phyloP scores from a whole-genome alignment of 2,797 vertebrate genomes.

The Pitangus sulphuratus region DNA sequence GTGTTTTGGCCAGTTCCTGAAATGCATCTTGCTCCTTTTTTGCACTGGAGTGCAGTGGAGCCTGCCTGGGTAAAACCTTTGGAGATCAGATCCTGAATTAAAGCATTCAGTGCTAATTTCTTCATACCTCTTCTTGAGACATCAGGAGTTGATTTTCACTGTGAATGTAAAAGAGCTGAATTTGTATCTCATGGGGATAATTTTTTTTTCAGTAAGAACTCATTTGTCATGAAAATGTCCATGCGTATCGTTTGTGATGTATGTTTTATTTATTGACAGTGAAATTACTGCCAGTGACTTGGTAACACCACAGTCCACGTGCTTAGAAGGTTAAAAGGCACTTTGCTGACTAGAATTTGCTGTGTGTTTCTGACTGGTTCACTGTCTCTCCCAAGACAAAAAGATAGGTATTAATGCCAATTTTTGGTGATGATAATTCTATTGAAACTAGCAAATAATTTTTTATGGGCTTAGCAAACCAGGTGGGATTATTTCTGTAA shows the following conservation, averaged over 20 bases:
- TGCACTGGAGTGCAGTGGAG: background rate
- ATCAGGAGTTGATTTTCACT: background rate
- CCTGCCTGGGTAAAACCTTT: background rate
- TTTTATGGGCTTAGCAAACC: fast-evolving
- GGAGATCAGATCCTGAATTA: background rate
- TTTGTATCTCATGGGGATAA: background rate
- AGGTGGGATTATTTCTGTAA: background rate
- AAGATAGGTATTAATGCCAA: background rate
- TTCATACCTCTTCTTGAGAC: background rate
- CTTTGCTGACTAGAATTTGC: background rate
- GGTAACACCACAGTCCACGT: background rate
- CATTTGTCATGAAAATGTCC: background rate
- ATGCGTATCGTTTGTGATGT: fast-evolving
- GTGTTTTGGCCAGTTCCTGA: background rate
- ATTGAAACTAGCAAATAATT: background rate
- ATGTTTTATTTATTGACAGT: background rate
- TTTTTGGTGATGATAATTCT: background rate
- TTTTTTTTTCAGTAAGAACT: background rate
- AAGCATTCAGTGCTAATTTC: background rate
- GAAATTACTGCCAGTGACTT: background rate
- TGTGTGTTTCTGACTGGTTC: background rate
- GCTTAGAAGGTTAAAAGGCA: background rate
- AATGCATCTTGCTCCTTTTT: background rate
- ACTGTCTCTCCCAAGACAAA: background rate
- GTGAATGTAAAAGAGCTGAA: background rate